Base-by-base conservation (phyloP, 2,888 invertebrate species). In the Tachina fera region DNA sequence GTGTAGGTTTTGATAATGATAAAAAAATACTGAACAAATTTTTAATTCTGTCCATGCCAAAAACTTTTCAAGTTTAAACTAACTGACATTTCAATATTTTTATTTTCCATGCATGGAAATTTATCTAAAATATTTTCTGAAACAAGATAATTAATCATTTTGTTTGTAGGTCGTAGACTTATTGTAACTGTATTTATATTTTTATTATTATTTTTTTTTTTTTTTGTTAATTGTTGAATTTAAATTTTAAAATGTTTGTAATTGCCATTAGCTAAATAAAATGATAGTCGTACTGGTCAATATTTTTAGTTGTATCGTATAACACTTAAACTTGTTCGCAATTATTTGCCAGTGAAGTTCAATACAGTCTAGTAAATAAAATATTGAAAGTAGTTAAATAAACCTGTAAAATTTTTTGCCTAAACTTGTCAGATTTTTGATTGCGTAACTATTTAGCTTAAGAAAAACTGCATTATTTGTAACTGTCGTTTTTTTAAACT, bases 241-340 rank as follows among this genome's bases (percentile, higher is more conserved):
- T 51, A 41, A 51, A 31, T 22, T 31, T 61, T 63, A 31, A n/a
- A 10, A 65, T 22, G 67, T 16, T 19, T 16, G 41, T 31, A 65
- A 31, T 75, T 47, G n/a, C 31, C 31, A 31, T 31, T 31, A 31
- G 31, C 31, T 31, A 65, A 63, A 19, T 19, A 14, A 49, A 41
- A 1, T 43, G 53, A 56, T 70, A n/a, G n/a, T n/a, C n/a, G n/a
- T n/a, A 19, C 16, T 53, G 14, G 41, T 31, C 49, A 10, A 58
- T 77, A 31, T 22, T 58, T 9, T 22, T 19, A 39, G 31, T 47
- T 31, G 63, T 45, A 41, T 3, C 11, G 19, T 4, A 49, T 72
- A 31, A 63, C 53, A 82, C 58, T 83, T 83, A 83, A 83, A 83
- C 76, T 83, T 83, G 71, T 72, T 43, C 61, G 49, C 70, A 70